These are phyloP conservation scores for Gambusia yucatana DNA, from an alignment of 2,797 vertebrate genomes.

Conservation along the genomic window DNA sequence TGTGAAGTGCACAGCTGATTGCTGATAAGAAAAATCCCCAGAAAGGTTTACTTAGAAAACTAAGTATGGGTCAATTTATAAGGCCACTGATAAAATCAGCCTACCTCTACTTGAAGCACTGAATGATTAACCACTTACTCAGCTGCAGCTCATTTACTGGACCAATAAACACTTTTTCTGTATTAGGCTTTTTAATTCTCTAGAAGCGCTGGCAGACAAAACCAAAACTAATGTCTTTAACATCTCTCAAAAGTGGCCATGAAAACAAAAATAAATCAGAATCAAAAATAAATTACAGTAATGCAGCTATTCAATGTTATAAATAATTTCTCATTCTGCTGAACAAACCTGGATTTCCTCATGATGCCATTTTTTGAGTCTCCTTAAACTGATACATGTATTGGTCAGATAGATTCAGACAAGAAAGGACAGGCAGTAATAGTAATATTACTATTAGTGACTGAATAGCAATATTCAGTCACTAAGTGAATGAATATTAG, in stretches of 20 bases:
- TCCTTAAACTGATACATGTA: constrained; percentile 44
- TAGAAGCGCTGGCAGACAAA: not conserved
- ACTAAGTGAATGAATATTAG: constrained; percentile 53
- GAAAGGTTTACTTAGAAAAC: not conserved
- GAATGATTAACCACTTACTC: constrained; percentile 3
- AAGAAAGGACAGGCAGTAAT: constrained; percentile 32
- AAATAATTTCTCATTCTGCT: constrained; percentile 27
- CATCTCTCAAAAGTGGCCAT: constrained; percentile 19
- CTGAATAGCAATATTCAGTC: constrained; percentile 13
- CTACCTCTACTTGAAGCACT: not conserved
- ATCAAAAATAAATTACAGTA: constrained; percentile 16
- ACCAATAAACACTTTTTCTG: not conserved
- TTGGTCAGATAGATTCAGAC: constrained; percentile 52
- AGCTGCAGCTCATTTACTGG: not conserved
- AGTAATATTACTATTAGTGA: too few species aligned
- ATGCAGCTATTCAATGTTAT: constrained; percentile 13
- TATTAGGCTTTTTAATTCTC: not conserved
- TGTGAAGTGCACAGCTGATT: not conserved
- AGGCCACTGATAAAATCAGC: not conserved
- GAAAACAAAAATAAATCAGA: constrained; percentile 40
- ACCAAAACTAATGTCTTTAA: not conserved
- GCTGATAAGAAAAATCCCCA: not conserved
- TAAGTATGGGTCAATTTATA: not conserved
- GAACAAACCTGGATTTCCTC: constrained; percentile 33
- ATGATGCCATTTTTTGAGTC: constrained; percentile 23